These are phyloP conservation scores for Oreotrochilus melanogaster DNA, from an alignment of 2,113 vertebrate species.

Conservation along the genomic window DNA sequence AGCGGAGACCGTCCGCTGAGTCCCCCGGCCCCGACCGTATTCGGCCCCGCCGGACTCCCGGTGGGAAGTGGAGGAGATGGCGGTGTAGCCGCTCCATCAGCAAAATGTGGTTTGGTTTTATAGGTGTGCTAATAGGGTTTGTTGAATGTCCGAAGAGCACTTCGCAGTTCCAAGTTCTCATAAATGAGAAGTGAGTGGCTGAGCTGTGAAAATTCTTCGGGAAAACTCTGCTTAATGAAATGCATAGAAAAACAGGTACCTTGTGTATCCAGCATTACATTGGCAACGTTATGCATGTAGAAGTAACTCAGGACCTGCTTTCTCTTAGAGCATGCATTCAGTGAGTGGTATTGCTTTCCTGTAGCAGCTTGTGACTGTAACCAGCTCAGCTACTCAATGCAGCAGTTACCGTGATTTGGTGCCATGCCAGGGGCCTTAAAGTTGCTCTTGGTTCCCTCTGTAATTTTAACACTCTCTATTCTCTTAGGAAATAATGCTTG, in stretches of 20 bases:
- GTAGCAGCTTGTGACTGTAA: background rate
- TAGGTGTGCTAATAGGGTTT: background rate
- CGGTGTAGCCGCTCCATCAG: background rate
- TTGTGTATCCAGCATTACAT: background rate
- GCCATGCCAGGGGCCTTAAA: background rate
- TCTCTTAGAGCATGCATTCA: background rate
- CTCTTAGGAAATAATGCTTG: fast-evolving
- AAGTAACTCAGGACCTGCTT: background rate
- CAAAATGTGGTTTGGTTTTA: fast-evolving
- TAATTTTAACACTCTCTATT: background rate
- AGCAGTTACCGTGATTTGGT: background rate
- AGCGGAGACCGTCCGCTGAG: no score
- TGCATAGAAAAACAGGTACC: background rate
- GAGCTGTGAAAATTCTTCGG: background rate
- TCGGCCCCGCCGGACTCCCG: fast-evolving
- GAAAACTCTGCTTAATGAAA: background rate
- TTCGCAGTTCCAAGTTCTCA: background rate
- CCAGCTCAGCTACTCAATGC: background rate
- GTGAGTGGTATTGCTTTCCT: background rate
- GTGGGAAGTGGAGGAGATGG: background rate
- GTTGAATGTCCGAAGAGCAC: background rate
- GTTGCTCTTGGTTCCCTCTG: background rate
- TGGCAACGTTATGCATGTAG: fast-evolving
- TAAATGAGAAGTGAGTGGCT: background rate
- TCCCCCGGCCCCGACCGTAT: no score